phyloP scores from a whole-genome alignment of 2,888 invertebrate genomes.

The Caenorhabditis sp. region DNA sequence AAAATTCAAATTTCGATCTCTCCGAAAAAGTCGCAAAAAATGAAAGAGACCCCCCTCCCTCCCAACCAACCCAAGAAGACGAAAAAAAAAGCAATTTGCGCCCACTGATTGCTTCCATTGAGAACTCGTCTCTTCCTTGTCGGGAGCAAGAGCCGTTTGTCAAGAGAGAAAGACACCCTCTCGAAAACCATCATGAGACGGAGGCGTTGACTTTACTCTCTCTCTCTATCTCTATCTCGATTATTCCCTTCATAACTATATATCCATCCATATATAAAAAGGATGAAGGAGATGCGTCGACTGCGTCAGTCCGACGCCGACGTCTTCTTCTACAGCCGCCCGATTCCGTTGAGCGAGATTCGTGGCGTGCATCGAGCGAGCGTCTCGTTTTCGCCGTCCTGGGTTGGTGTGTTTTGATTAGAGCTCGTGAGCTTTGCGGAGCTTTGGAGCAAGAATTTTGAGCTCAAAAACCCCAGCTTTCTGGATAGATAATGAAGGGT shows the following conservation, averaged over 20 bases:
- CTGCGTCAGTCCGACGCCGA: constrained; percentile 63
- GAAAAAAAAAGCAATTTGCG: background rate
- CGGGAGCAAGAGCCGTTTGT: background rate
- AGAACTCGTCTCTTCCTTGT: background rate
- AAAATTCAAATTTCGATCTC: too few relatives aligned
- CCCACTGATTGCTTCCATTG: constrained; percentile 59
- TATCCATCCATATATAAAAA: background rate
- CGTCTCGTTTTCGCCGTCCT: constrained; percentile 58
- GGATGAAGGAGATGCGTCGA: constrained; percentile 44
- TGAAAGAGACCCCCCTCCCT: background rate
- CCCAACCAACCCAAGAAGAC: background rate
- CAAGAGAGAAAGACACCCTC: background rate
- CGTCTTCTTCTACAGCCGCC: constrained; percentile 55
- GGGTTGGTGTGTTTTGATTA: constrained; percentile 43
- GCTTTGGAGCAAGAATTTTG: too few relatives aligned
- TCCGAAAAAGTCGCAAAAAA: background rate
- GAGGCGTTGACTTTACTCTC: background rate
- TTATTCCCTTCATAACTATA: background rate
- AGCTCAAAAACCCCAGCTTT: too few relatives aligned
- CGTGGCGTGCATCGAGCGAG: constrained; percentile 61
- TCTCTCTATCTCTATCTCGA: background rate
- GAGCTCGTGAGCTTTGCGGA: background rate
- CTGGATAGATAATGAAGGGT: too few relatives aligned
- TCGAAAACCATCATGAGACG: background rate
- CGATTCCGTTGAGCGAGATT: constrained; percentile 55